Percentiles rank a stretch among this genome's conserved stretches.
Evolutionary conservation across 2,888 invertebrate species (phyloP).

Genomic region (Agapetus fuscipes): DNA sequence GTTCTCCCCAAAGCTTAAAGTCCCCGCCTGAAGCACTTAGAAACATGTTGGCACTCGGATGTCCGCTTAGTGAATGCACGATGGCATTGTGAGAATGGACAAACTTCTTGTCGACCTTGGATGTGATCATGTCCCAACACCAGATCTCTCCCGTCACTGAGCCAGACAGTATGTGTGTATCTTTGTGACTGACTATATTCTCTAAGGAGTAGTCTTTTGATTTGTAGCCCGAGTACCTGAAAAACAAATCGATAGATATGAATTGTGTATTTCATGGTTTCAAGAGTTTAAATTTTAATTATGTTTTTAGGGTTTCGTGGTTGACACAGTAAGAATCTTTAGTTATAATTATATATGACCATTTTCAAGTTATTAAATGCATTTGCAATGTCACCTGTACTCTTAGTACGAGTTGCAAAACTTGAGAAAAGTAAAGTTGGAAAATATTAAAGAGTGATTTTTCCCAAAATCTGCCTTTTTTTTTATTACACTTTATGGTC

Average conservation of each 20-base stretch:
- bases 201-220: slow-evolving; percentile 80
- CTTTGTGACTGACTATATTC: slow-evolving; percentile 73
- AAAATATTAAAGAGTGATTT: too few species aligned
- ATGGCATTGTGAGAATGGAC: slow-evolving; percentile 48
- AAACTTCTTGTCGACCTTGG: slow-evolving; percentile 46
- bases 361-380: too few species aligned
- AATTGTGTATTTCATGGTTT: neutral
- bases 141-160: slow-evolving; percentile 79
- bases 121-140: slow-evolving; percentile 84
- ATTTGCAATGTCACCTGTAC: too few species aligned
- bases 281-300: too few species aligned
- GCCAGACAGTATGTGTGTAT: slow-evolving; percentile 81
- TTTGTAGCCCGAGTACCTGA: slow-evolving; percentile 71
- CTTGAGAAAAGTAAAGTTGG: too few species aligned
- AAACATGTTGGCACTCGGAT: slow-evolving; percentile 64
- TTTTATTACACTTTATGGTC: too few species aligned
- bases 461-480: too few species aligned
- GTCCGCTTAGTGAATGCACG: slow-evolving; percentile 71
- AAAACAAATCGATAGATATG: slow-evolving; percentile 20
- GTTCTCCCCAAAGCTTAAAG: slow-evolving; percentile 57
- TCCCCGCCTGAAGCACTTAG: slow-evolving; percentile 66
- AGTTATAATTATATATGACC: too few species aligned
- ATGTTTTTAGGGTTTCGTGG: too few species aligned
- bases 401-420: too few species aligned
- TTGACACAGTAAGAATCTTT: too few species aligned